Evolutionary conservation across 2,113 vertebrate species (phyloP), one percentile per base, ranked within the genome.

Genomic region (Paedocypris sp.): DNA sequence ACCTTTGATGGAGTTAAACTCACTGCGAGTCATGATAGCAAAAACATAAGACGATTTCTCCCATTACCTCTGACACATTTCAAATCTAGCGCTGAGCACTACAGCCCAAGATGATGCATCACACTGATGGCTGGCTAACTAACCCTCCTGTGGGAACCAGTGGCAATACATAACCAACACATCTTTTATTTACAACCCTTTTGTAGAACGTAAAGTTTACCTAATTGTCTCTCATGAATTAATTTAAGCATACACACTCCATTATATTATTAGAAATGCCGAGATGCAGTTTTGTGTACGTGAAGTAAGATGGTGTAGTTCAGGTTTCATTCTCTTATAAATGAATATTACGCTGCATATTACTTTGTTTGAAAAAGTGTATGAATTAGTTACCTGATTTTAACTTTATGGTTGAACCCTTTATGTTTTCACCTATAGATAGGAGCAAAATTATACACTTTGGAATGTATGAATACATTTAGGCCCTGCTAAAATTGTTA

Each of bases 161-260:
- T 70, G 73, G 77, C 73, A 73, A 79, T 79, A 79, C 75, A 77
- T 81, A 82, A 80, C 80, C 75, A 82, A 79, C 74, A 73, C 72
- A 76, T 47, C 63, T 15, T 77, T 82, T 77, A 81, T 77, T 84
- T 78, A 83, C 79, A 74, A 75, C 74, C 73, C 77, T 61, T 73
- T 80, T 77, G 80, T 82, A 77, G 70, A 73, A 67, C 25, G 41
- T 62, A 67, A 59, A 79, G 79, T 83, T 82, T 73, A 72, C 80
- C 80, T 82, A 80, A 79, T 80, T 72, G 38, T 69, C 74, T 73
- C 67, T 71, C 53, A 59, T 59, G 72, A 80, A 80, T 79, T 77
- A 72, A 77, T 80, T 75, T 70, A 48, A 11, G 36, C 47, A 57
- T 43, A 78, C 77, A 76, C 65, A 64, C 53, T 71, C 63, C 23